Percentiles rank a stretch among this genome's conserved stretches.
These are phyloP conservation scores for Heteromyza rotundicornis DNA, from an alignment of 2,888 invertebrate genomes.

Conservation along the genomic window DNA sequence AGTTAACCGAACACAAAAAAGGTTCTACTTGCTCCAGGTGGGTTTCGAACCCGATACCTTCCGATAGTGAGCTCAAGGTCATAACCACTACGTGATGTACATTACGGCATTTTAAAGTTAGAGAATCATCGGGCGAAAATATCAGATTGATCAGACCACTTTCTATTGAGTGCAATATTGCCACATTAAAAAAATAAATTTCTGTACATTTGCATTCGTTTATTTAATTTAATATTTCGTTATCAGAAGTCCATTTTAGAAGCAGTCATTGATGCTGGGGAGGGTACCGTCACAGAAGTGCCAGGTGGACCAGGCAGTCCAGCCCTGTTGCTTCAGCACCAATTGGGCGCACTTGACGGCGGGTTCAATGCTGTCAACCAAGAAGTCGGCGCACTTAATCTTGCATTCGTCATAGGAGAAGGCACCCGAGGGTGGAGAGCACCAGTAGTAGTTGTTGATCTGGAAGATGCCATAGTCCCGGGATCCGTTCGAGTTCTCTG, in stretches of 20 bases:
- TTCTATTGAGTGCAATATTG: no score
- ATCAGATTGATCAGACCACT: no score
- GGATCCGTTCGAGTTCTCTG: constrained; percentile 60
- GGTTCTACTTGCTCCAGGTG: no score
- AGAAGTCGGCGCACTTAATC: constrained; percentile 34
- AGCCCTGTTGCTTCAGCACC: constrained; percentile 40
- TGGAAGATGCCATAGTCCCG: constrained; percentile 50
- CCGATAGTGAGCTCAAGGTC: no score
- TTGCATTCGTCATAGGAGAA: constrained; percentile 39
- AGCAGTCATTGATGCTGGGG: constrained; percentile 61
- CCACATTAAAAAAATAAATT: no score
- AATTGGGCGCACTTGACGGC: constrained; percentile 35
- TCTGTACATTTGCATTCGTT: no score
- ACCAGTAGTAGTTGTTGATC: constrained; percentile 49
- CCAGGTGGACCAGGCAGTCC: constrained; percentile 35
- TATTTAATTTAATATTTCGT: no score
- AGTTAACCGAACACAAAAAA: no score
- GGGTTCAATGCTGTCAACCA: constrained; percentile 37
- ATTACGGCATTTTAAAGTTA: no score
- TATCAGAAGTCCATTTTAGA: constrained; percentile 74
- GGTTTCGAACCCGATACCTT: no score
- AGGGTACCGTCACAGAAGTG: not conserved
- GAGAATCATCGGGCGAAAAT: no score
- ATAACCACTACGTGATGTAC: no score
- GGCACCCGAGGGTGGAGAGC: constrained; percentile 27